A percentile compares a stretch with the other conserved stretches of the same genome.
Conservation (phyloP, 2,888 invertebrate species). For the Pyrochroa serraticornis region DNA sequence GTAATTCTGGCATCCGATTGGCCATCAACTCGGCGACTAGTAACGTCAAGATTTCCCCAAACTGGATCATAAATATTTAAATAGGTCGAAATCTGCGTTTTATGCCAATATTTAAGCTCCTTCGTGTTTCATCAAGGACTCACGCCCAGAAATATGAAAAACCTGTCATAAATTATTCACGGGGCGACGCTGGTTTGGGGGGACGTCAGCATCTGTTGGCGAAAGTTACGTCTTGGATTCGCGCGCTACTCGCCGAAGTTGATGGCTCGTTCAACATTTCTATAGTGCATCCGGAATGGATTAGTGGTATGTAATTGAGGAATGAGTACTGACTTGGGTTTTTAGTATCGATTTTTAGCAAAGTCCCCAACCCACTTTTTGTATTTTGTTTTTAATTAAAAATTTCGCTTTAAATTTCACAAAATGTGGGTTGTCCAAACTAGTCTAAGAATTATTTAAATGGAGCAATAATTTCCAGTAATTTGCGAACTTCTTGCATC, state of each 20-base stretch:
- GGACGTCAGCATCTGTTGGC: background rate
- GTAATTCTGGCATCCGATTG: slow-evolving; percentile 1
- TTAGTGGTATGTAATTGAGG: slow-evolving; percentile 48
- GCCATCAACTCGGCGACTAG: slow-evolving; percentile 11
- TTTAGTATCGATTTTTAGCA: slow-evolving; percentile 42
- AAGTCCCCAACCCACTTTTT: slow-evolving; percentile 2
- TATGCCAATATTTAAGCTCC: slow-evolving; percentile 4
- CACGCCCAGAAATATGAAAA: slow-evolving; percentile 15
- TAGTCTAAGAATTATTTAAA: slow-evolving; percentile 27
- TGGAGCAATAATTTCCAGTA: slow-evolving; percentile 14
- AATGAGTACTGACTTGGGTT: slow-evolving; percentile 52
- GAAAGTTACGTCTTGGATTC: background rate
- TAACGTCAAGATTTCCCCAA: background rate
- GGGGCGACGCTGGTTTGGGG: slow-evolving; percentile 2
- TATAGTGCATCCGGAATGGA: slow-evolving; percentile 46
- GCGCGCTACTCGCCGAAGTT: slow-evolving; percentile 2
- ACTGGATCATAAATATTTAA: slow-evolving; percentile 2
- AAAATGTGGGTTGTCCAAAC: slow-evolving; percentile 22
- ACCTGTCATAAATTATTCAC: slow-evolving; percentile 18
- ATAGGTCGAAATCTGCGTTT: slow-evolving; percentile 7
- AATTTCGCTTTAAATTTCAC: slow-evolving; percentile 16
- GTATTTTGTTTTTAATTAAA: background rate
- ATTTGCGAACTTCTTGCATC: slow-evolving; percentile 28
- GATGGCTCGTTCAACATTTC: slow-evolving; percentile 21
- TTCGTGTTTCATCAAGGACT: slow-evolving; percentile 3